Conservation (phyloP, 2,888 invertebrate species). For the Conus canariensis region DNA sequence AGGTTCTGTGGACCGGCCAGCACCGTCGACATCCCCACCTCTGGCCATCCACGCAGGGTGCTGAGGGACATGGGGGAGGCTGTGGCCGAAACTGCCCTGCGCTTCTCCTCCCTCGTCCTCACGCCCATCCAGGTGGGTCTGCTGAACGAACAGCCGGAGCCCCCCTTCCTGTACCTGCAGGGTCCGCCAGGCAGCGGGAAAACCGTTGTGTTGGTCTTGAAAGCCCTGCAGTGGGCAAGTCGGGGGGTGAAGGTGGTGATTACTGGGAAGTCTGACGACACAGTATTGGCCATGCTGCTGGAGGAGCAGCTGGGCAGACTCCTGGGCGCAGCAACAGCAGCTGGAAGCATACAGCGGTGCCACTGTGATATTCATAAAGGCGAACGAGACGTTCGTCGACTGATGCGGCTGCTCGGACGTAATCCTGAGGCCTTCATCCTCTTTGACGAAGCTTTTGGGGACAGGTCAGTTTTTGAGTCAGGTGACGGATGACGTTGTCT, state of each 20-base stretch:
- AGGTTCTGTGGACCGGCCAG: constrained; percentile 38
- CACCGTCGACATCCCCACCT: constrained; percentile 8
- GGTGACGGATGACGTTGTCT: not conserved
- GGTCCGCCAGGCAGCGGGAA: constrained; percentile 12
- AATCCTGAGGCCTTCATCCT: not conserved
- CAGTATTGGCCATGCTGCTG: not conserved
- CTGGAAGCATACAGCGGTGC: not conserved
- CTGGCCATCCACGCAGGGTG: not conserved
- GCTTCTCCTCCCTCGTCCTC: not conserved
- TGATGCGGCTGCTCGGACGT: not conserved
- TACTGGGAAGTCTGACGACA: not conserved
- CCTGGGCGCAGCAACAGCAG: not conserved
- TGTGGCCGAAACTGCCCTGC: constrained; percentile 12
- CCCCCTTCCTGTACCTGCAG: not conserved
- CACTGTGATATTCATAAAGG: not conserved
- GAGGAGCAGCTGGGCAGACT: not conserved
- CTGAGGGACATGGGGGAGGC: constrained; percentile 1
- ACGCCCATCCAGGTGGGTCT: constrained; percentile 1
- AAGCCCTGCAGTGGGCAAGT: constrained; percentile 11
- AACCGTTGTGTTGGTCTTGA: constrained; percentile 4
- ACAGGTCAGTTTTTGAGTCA: not conserved
- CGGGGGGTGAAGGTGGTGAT: not conserved
- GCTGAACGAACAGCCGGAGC: not conserved
- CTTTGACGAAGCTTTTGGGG: not conserved
- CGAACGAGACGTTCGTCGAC: not conserved